Conservation (phyloP, 2,797 vertebrate genomes). For the Epinephelus malabaricus region DNA sequence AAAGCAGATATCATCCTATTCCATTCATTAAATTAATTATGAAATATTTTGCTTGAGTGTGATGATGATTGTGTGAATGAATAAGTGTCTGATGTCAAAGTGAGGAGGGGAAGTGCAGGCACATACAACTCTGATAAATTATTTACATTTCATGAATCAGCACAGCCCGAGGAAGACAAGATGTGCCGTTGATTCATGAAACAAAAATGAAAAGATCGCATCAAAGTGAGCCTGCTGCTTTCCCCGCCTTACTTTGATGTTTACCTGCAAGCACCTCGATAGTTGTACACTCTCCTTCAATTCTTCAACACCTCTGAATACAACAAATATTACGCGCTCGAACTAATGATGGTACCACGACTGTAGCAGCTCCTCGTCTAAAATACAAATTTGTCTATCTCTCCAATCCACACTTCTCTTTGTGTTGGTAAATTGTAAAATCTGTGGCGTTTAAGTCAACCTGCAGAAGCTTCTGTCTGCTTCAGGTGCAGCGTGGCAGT, state of each 20-base stretch:
- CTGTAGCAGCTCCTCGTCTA: neutral
- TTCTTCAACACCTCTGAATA: neutral
- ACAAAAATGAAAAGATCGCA: neutral
- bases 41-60: neutral
- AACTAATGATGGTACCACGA: neutral
- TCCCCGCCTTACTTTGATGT: neutral
- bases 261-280: neutral
- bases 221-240: neutral
- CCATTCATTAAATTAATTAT: too few species aligned
- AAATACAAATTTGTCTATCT: neutral
- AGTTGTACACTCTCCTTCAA: neutral
- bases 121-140: neutral
- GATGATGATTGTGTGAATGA: neutral
- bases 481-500: neutral
- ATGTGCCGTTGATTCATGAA: neutral
- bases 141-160: neutral
- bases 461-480: neutral
- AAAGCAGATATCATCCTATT: too few species aligned
- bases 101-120: neutral
- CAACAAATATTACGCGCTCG: neutral
- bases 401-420: neutral
- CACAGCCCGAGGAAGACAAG: neutral
- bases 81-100: neutral
- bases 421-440: neutral
- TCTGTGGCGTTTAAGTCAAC: neutral